Evolutionary conservation across 2,113 vertebrate species (phyloP), one percentile per base, ranked within the genome.

Genomic region (Cyphomyrus discorhynchus): DNA sequence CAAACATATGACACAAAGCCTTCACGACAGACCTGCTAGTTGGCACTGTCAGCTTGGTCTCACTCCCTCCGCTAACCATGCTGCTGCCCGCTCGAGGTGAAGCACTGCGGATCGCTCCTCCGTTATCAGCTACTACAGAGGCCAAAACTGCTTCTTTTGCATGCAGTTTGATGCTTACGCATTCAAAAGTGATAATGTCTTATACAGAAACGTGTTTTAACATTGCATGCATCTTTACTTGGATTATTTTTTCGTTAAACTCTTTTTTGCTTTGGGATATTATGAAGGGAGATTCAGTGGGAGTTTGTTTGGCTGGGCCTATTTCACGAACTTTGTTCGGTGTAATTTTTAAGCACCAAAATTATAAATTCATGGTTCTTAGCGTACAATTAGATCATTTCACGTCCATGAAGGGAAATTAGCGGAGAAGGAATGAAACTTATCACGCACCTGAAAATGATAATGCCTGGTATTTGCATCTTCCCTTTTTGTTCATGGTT

Each of bases 61-160:
- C 58, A n/a, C 31, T 49, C 45, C 45, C 56, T 74, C 58, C 62
- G 19, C 45, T 88, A 66, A 74, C 45, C n/a, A 39, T 17, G 58
- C 58, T 21, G 27, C 45, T 74, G 62, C 39, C 3, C n/a, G n/a
- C 47, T 94, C 92, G 5, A 91, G 91, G 92, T 90, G 42, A 92
- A 90, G 80, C 17, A 1, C 87, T 89, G 31, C 45, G 86, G 90
- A 93, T 95, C 93, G 49, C 93, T 94, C 90, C 49, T 58, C 89
- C 15, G 62, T 89, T 83, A 89, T 91, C 89, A 47, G 24, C 17
- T 56, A 89, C 39, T 58, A 84, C n/a, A 17, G 89, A 62, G 91
- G 52, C 86, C 87, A 90, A 50, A 80, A 47, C 13, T 88, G 39
- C 47, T 21, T 52, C 80, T 89, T 56, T 80, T 39, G 19, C 62